A percentile compares a stretch with the other conserved stretches of the same genome.
These are phyloP conservation scores for Semibalanus balanoides DNA, from an alignment of 1,140 invertebrate species.

Conservation along the genomic window DNA sequence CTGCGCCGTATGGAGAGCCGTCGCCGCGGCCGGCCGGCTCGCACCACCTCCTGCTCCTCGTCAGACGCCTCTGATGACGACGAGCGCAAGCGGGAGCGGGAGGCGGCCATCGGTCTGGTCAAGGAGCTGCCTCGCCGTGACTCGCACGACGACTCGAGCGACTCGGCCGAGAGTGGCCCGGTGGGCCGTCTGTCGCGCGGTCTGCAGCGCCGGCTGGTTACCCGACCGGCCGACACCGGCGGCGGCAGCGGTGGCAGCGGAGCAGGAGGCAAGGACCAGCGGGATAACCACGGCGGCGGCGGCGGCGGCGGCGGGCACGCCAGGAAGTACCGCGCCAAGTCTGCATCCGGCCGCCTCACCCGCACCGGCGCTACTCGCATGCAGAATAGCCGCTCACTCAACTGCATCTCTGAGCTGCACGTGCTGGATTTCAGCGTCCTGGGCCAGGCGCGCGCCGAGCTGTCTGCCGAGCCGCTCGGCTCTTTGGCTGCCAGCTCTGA, in stretches of 20 bases:
- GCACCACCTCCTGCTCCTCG: slow-evolving; percentile 72
- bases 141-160: slow-evolving; percentile 6
- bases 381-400: not conserved
- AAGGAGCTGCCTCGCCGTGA: not conserved
- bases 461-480: not conserved
- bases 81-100: slow-evolving; percentile 28
- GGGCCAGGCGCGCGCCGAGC: not conserved
- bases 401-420: not conserved
- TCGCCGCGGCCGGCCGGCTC: slow-evolving; percentile 40
- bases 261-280: not conserved
- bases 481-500: not conserved
- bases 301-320: not conserved
- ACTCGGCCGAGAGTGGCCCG: not conserved
- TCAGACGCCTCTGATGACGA: slow-evolving; percentile 85
- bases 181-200: not conserved
- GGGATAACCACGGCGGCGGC: not conserved
- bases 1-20: slow-evolving; percentile 46
- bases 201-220: not conserved
- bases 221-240: not conserved
- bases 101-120: not conserved
- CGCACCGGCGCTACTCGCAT: not conserved
- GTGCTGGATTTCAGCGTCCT: not conserved
- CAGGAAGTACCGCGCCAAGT: not conserved
- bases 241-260: too few relatives aligned
- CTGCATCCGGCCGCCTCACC: not conserved